Conservation (phyloP, 2,797 vertebrate species). For the Bryconaethiops microstoma region DNA sequence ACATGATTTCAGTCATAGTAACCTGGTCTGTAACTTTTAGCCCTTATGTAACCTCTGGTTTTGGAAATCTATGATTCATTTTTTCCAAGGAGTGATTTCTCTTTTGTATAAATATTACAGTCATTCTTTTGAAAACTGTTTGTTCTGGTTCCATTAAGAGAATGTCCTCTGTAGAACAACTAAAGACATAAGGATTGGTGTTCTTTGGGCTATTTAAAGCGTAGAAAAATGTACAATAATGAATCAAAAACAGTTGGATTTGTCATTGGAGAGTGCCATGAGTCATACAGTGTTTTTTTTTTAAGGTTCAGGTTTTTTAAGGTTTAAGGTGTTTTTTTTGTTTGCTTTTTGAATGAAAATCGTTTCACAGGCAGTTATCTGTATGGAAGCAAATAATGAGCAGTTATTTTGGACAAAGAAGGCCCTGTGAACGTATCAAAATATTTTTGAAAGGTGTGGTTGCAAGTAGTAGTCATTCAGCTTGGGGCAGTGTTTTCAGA, state of each 20-base stretch:
- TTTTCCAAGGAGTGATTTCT: background rate
- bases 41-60: conserved; percentile 6
- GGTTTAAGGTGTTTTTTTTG: conserved; percentile 31
- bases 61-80: conserved; percentile 16
- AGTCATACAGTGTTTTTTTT: conserved; percentile 29
- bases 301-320: conserved; percentile 9
- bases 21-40: conserved; percentile 9
- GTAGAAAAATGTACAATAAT: background rate
- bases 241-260: background rate
- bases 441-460: conserved; percentile 78
- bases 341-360: conserved; percentile 44
- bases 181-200: conserved; percentile 21
- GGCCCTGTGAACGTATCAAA: conserved; percentile 64
- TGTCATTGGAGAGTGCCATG: background rate
- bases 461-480: conserved; percentile 54
- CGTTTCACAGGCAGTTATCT: conserved; percentile 52
- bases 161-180: conserved; percentile 11
- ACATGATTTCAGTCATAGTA: background rate
- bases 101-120: background rate
- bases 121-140: conserved; percentile 1
- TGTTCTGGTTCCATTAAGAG: background rate
- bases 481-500: conserved; percentile 60
- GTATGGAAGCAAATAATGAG: conserved; percentile 60
- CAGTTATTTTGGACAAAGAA: conserved; percentile 61
- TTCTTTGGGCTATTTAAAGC: conserved; percentile 9